These are phyloP conservation scores for Elachura formosa DNA, from an alignment of 2,113 vertebrate genomes.

Conservation along the genomic window DNA sequence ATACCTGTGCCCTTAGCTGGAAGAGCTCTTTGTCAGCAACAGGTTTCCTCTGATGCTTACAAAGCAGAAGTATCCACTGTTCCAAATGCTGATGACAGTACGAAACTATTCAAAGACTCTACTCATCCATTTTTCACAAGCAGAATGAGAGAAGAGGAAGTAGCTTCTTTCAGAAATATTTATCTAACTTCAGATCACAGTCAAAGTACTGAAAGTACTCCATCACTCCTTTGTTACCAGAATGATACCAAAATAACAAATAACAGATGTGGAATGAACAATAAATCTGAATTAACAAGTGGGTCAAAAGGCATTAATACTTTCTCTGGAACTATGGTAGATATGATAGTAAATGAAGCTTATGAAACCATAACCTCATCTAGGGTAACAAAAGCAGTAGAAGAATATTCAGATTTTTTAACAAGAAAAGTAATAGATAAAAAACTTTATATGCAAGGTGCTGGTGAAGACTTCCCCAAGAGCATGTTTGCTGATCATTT, in stretches of 20 bases:
- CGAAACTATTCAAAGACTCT: slow-evolving; percentile 38
- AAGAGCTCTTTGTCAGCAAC: slow-evolving; percentile 78
- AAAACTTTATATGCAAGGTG: not conserved
- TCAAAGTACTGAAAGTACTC: slow-evolving; percentile 2
- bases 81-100: slow-evolving; percentile 38
- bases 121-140: not conserved
- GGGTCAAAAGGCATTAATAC: slow-evolving; percentile 65
- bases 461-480: slow-evolving; percentile 44
- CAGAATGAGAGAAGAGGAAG: slow-evolving; percentile 62
- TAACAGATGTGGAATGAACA: not conserved
- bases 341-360: slow-evolving; percentile 85
- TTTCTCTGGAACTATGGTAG: slow-evolving; percentile 86
- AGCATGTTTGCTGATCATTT: slow-evolving; percentile 61
- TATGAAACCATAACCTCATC: slow-evolving; percentile 82
- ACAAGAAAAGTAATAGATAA: slow-evolving; percentile 68
- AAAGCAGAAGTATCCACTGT: slow-evolving; percentile 45
- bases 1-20: slow-evolving; percentile 89
- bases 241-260: not conserved
- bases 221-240: not conserved
- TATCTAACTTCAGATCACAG: slow-evolving; percentile 54
- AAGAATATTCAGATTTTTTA: slow-evolving; percentile 75
- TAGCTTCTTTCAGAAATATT: slow-evolving; percentile 66
- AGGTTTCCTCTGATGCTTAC: slow-evolving; percentile 62
- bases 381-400: slow-evolving; percentile 76
- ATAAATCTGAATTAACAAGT: slow-evolving; percentile 43